These are phyloP conservation scores for Drosophila mimica DNA, from an alignment of 2,888 invertebrate genomes.

Conservation along the genomic window DNA sequence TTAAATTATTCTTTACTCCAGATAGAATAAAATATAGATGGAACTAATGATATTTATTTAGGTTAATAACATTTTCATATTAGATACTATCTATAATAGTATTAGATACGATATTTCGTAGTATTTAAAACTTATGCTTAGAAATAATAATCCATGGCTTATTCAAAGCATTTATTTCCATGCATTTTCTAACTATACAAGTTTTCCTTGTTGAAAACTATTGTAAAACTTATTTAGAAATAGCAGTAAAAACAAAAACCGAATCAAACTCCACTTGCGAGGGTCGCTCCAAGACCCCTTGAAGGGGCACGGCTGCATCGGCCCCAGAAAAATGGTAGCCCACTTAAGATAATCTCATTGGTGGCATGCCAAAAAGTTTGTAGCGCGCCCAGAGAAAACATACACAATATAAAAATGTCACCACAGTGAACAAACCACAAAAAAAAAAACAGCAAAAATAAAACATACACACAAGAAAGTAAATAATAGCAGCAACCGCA, in stretches of 20 bases:
- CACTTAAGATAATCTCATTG: slow-evolving; percentile 81
- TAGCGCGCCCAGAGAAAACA: slow-evolving; percentile 25
- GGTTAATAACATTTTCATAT: not conserved
- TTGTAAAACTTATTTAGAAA: slow-evolving; percentile 54
- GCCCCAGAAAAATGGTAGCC: slow-evolving; percentile 60
- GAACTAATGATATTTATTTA: not conserved
- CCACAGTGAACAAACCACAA: slow-evolving; percentile 52
- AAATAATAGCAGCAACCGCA: slow-evolving; percentile 37
- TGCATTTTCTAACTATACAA: not conserved
- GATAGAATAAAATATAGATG: not conserved
- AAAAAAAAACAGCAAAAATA: slow-evolving; percentile 20
- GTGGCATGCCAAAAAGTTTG: slow-evolving; percentile 76
- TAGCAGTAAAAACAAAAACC: slow-evolving; percentile 14
- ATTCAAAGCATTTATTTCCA: not conserved
- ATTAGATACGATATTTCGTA: not conserved
- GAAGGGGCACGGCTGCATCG: not conserved
- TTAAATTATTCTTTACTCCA: not conserved
- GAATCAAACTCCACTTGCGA: slow-evolving; percentile 27
- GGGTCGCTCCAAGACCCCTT: not conserved
- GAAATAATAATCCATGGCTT: not conserved
- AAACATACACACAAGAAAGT: slow-evolving; percentile 24
- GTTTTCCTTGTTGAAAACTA: slow-evolving; percentile 51
- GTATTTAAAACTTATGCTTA: not conserved
- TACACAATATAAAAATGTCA: slow-evolving; percentile 76
- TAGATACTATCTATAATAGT: not conserved